phyloP scores from a whole-genome alignment of 2,797 vertebrate genomes.

The Pseudochirops cupreus region DNA sequence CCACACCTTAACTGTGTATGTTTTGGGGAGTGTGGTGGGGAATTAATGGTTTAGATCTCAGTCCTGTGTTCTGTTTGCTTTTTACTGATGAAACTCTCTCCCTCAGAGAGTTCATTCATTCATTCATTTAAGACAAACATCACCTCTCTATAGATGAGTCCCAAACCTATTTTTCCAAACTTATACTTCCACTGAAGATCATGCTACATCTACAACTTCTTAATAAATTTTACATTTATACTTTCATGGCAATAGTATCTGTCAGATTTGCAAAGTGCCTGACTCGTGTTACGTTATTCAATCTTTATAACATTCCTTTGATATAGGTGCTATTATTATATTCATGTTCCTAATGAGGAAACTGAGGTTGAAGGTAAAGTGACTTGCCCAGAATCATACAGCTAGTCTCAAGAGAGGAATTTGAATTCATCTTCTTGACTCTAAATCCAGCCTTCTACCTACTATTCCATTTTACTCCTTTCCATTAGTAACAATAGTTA shows the following conservation, averaged over 20 bases:
- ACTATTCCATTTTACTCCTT: not conserved
- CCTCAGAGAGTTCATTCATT: not conserved
- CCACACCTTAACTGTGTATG: not conserved
- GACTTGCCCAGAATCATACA: not conserved
- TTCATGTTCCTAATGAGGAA: not conserved
- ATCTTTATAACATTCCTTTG: not conserved
- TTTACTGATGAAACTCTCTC: not conserved
- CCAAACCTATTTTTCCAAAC: not conserved
- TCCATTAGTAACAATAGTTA: not conserved
- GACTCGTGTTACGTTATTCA: not conserved
- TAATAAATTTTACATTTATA: not conserved
- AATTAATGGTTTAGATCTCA: not conserved
- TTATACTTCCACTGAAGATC: not conserved
- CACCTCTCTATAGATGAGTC: not conserved
- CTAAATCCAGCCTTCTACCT: not conserved
- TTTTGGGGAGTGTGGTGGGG: too few relatives aligned
- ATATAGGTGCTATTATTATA: not conserved
- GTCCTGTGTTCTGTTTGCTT: not conserved
- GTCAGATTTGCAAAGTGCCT: not conserved
- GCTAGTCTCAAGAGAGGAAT: not conserved
- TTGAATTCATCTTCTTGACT: not conserved
- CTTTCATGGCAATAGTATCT: not conserved
- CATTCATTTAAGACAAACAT: not conserved
- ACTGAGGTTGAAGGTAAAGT: not conserved
- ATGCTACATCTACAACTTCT: not conserved